Base-by-base conservation (phyloP, 2,888 invertebrate species). In the Syrphus vitripennis region DNA sequence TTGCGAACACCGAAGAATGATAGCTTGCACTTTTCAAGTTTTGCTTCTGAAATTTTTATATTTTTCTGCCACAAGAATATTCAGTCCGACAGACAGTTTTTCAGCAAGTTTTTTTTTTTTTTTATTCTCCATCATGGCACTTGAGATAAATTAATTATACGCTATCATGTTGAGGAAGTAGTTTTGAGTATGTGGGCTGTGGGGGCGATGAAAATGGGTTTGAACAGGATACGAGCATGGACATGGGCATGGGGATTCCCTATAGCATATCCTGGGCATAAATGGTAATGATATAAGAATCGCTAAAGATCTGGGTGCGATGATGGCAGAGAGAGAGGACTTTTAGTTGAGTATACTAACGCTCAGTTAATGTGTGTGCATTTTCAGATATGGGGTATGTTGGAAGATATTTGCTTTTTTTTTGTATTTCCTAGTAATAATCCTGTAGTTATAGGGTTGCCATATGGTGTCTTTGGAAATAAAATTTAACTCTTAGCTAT, bases 231-330 rank as follows among this genome's bases (percentile, higher is more conserved):
- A n/a, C n/a, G 48, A 50, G 2, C n/a, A 4, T 50, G 16, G 29
- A 6, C 19, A 31, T 12, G 24, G n/a, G 9, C 12, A 40, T 37
- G 37, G 24, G 24, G 26, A n/a, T 9, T 16, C n/a, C 2, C 24
- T 21, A 10, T n/a, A n/a, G 19, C 45, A 37, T 57, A 21, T 55
- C 16, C 61, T 57, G 70, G 70, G 63, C 24, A 24, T 82, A 74
- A 74, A 86, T 78, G 82, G 82, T 86, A 86, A 86, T 82, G 82
- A 86, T 82, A 86, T 82, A 78, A n/a, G 69, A 86, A 86, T 82
- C 70, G 74, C 77, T 78, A 65, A 86, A 42, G 82, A 86, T 78
- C 77, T 77, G 81, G 26, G 55, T 77, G 53, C 63, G 70, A 76
- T 70, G 63, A 76, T 55, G 55, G 70, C 53, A 71, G 31, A 57